Base-by-base conservation (phyloP, 2,888 invertebrate species). In the Imbricaverruca yamaguchii region DNA sequence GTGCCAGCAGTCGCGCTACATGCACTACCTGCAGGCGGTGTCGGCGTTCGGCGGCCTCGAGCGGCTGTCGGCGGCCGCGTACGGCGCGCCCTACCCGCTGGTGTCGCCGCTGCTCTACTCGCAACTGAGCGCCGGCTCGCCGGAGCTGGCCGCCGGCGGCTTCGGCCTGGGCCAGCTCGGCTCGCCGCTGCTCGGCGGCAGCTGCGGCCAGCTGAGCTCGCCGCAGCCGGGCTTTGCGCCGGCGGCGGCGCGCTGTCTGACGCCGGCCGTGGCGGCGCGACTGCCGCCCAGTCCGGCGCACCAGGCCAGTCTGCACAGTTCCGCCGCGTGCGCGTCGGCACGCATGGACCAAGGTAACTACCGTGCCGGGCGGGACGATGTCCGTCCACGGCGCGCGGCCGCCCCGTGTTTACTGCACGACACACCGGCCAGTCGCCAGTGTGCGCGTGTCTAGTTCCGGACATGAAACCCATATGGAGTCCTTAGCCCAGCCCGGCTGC, bases 21-120 rank as follows among this genome's bases (percentile, higher is more conserved):
- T 74, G 74, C 74, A 74, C 53, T 74, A 74, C 74, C 55, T 74
- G 74, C 74, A 74, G 74, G 74, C 74, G 53, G 39, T 74, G 74
- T 53, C 69, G 69, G 74, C 74, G 53, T 74, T 21, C 74, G 15
- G 74, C 74, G 74, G 74, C 53, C 74, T 74, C 55, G 74, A 74
- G 53, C 74, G 18, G 55, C 74, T 53, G 25, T 12, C 69, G 39
- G 23, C 11, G 53, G 10, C 74, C 4, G 53, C 53, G 55, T 23
- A 12, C 74, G 25, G 39, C 69, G 25, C 39, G 69, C 25, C 69
- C 23, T 39, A 69, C 69, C 74, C 74, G 74, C 74, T 74, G 55
- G 74, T 74, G 15, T 74, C 74, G 53, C 74, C 74, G 55, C 55
- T 74, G 74, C 55, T 74, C 21, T 74, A 74, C 74, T 74, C 74